phyloP scores from a whole-genome alignment of 2,888 invertebrate genomes.

The Macrophya alboannulata region DNA sequence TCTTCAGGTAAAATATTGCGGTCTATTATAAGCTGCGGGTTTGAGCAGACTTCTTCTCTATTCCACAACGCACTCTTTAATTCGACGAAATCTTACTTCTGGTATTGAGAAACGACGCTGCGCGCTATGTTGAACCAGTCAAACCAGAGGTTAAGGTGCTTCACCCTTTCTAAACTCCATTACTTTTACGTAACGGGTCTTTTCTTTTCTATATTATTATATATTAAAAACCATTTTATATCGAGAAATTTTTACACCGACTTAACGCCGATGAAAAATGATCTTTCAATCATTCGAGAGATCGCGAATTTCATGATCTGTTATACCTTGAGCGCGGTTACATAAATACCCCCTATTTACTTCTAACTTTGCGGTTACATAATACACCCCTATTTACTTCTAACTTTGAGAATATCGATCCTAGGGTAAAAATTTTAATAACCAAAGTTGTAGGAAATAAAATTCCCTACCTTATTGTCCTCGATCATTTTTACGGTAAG shows the following conservation, averaged over 20 bases:
- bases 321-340: background rate
- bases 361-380: no score
- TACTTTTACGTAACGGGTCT: background rate
- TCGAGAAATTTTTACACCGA: background rate
- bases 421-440: no score
- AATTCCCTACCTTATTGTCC: no score
- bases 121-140: background rate
- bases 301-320: slow-evolving; percentile 23
- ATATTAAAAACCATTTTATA: slow-evolving; percentile 20
- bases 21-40: background rate
- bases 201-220: background rate
- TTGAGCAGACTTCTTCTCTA: background rate
- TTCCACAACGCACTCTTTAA: slow-evolving; percentile 40
- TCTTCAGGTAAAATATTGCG: slow-evolving; percentile 17
- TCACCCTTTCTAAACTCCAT: slow-evolving; percentile 37
- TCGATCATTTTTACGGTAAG: no score
- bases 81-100: slow-evolving; percentile 40
- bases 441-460: no score
- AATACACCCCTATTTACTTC: no score
- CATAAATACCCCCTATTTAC: no score
- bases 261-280: slow-evolving; percentile 28
- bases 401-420: no score
- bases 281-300: slow-evolving; percentile 44
- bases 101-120: slow-evolving; percentile 25
- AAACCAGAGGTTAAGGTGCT: slow-evolving; percentile 33